phyloP scores from a whole-genome alignment of 2,113 vertebrate species.

The Nettapus auritus region DNA sequence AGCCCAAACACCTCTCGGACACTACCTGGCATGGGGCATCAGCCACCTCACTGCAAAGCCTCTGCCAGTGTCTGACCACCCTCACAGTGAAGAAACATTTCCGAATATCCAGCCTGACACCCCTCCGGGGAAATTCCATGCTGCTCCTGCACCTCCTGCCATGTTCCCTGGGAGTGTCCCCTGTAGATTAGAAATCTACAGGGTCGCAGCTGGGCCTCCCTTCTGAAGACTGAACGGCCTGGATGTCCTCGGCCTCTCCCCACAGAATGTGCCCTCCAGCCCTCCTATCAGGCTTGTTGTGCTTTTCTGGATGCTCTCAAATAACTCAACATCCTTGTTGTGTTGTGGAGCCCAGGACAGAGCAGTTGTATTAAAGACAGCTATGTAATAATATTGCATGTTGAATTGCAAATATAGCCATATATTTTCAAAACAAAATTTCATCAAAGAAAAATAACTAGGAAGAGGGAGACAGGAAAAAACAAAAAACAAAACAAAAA shows the following conservation, averaged over 20 bases:
- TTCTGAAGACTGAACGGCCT: background rate
- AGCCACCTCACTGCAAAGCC: background rate
- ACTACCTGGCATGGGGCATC: background rate
- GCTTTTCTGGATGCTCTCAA: background rate
- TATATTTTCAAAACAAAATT: background rate
- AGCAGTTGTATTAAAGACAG: background rate
- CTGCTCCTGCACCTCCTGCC: background rate
- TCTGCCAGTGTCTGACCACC: background rate
- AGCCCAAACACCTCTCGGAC: background rate
- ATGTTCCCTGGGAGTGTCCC: background rate
- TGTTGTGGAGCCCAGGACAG: background rate
- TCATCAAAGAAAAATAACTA: background rate
- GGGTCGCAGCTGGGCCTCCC: background rate
- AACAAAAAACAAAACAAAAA: too few relatives aligned
- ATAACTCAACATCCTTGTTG: background rate
- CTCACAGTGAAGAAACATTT: background rate
- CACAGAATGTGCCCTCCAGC: background rate
- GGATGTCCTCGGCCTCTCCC: background rate
- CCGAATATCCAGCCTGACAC: background rate
- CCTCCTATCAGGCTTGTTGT: background rate
- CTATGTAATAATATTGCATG: rapidly evolving
- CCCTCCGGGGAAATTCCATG: background rate
- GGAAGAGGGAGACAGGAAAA: background rate
- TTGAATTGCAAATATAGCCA: background rate
- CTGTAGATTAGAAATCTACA: background rate